These are phyloP conservation scores for Eilema depressum DNA, from an alignment of 2,888 invertebrate genomes.

Conservation along the genomic window DNA sequence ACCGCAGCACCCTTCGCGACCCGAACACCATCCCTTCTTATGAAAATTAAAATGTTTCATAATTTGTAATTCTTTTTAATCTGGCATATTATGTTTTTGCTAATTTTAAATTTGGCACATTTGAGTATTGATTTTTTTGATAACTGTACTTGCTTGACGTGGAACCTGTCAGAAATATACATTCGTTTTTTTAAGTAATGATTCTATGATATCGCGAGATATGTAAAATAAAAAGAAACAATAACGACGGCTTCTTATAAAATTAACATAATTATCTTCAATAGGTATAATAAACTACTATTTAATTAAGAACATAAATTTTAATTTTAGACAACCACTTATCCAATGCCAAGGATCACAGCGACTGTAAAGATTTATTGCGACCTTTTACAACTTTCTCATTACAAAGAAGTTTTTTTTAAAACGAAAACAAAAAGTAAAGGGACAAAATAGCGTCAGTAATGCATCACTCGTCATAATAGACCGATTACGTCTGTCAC, in stretches of 20 bases:
- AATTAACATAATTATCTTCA: slow-evolving; percentile 13
- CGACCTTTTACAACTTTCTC: slow-evolving; percentile 45
- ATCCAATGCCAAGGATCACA: slow-evolving; percentile 6
- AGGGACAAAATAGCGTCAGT: slow-evolving; percentile 76
- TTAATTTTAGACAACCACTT: slow-evolving; percentile 15
- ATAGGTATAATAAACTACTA: slow-evolving; percentile 10
- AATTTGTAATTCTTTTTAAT: slow-evolving; percentile 69
- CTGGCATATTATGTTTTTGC: slow-evolving; percentile 52
- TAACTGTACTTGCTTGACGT: slow-evolving; percentile 26
- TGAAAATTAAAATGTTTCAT: slow-evolving; percentile 77
- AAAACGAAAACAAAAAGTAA: slow-evolving; percentile 52
- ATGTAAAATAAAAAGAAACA: background rate
- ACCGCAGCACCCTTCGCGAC: slow-evolving; percentile 40
- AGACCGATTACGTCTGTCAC: slow-evolving; percentile 78
- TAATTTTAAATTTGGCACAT: slow-evolving; percentile 41
- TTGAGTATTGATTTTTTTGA: slow-evolving; percentile 43
- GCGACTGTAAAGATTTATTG: slow-evolving; percentile 40
- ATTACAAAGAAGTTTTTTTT: slow-evolving; percentile 38
- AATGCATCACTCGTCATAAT: slow-evolving; percentile 85
- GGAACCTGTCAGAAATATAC: slow-evolving; percentile 11
- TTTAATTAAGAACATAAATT: slow-evolving; percentile 21
- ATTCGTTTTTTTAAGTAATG: background rate
- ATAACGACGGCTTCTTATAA: slow-evolving; percentile 4
- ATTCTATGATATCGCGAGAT: background rate
- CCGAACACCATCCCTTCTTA: slow-evolving; percentile 58